Evolutionary conservation across 2,797 vertebrate genomes (phyloP).

Genomic region (Hippopotamyrus pictus): DNA sequence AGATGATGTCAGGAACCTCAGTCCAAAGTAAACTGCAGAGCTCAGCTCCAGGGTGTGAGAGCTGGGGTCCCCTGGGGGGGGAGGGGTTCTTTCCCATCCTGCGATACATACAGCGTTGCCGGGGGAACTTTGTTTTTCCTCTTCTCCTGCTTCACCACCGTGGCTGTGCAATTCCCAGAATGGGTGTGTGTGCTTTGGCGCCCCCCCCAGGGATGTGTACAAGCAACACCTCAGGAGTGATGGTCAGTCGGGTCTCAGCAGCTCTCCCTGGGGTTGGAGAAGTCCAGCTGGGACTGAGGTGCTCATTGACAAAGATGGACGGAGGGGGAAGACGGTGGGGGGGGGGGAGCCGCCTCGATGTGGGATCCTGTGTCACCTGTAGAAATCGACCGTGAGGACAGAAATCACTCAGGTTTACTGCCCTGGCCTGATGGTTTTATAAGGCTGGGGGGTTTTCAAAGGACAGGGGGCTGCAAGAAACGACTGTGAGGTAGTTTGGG

Average conservation of each 20-base stretch:
- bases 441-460: background rate
- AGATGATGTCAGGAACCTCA: background rate
- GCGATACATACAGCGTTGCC: background rate
- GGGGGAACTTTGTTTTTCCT: background rate
- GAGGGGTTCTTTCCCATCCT: background rate
- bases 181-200: background rate
- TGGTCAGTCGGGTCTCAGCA: background rate
- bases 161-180: conserved; percentile 32
- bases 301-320: conserved; percentile 54
- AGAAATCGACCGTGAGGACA: conserved; percentile 34
- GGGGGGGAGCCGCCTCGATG: conserved; percentile 53
- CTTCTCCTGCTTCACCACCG: conserved; percentile 16
- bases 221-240: background rate
- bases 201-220: background rate
- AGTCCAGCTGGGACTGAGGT: background rate
- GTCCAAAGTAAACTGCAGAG: background rate
- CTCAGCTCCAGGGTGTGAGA: background rate
- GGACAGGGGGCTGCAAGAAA: background rate
- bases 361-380: conserved; percentile 32
- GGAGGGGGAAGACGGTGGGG: conserved; percentile 47
- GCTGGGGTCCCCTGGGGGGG: background rate
- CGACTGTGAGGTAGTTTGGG: background rate
- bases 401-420: conserved; percentile 27
- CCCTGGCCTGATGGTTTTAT: background rate
- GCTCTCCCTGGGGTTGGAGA: background rate